Evolutionary conservation across 2,797 vertebrate genomes (phyloP), one percentile per base, ranked within the genome.

Genomic region (Rallus crepitans): DNA sequence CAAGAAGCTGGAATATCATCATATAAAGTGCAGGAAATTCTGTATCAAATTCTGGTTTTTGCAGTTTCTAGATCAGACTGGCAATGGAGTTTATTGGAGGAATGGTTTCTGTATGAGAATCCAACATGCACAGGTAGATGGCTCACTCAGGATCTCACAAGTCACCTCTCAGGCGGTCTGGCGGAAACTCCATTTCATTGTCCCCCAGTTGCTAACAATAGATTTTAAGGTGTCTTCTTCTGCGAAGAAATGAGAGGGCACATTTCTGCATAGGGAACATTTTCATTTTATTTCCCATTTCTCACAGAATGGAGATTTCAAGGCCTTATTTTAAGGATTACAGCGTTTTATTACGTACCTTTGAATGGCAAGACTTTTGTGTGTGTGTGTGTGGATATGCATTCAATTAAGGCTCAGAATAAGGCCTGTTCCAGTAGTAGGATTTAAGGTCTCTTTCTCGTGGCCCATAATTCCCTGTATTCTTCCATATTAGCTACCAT

Each of bases 81-180:
- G 37, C 61, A 88, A 7, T 88, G 73, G 77, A 59, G 19, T 78
- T 90, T 89, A 47, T 68, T 79, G 61, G 59, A 78, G 59, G 50
- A 72, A 56, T 24, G 16, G 20, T 39, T 55, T 75, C 39, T 68
- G 11, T 77, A 45, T 45, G 70, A 60, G 57, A 68, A 63, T 42
- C 42, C 48, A 40, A 57, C 48, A 1, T 9, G 37, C 61, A 56
- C 80, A 79, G 24, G 48, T 71, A 70, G 75, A 65, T 82, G 52
- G 55, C 73, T 96, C 35, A 55, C 75, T 84, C 7, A 2, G 80
- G 65, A 40, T 91, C 89, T 83, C 52, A 23, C 40, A 71, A 50
- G 25, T 87, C 60, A 90, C 9, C 30, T 87, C 30, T 52, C 71
- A 4, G 6, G 37, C 69, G 56, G 39, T 16, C 63, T 70, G 39